Percentiles rank a stretch among this genome's conserved stretches.
These are phyloP conservation scores for Oreochromis spilurus DNA, from an alignment of 2,113 vertebrate species.

Conservation along the genomic window DNA sequence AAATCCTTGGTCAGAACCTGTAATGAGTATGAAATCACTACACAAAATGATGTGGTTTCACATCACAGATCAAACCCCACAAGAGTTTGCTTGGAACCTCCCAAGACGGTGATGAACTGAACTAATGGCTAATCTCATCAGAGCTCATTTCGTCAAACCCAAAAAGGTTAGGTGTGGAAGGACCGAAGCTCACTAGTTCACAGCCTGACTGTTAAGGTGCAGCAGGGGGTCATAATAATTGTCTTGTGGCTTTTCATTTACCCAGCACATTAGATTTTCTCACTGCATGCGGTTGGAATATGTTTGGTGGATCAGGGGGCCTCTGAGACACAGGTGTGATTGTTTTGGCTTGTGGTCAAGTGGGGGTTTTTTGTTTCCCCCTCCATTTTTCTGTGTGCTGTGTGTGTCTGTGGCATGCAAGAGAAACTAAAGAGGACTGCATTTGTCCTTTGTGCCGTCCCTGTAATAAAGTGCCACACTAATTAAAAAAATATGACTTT, in stretches of 20 bases:
- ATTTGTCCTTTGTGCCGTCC: not conserved
- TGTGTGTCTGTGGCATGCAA: not conserved
- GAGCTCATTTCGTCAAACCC: not conserved
- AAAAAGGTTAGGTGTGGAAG: not conserved
- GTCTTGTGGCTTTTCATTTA: not conserved
- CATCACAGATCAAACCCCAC: not conserved
- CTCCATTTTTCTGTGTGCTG: not conserved
- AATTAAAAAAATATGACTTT: not conserved
- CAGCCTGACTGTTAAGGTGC: not conserved
- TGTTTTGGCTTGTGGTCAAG: not conserved
- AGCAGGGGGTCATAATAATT: not conserved
- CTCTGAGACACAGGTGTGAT: not conserved
- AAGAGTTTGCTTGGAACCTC: not conserved
- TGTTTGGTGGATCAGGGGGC: not conserved
- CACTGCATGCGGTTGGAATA: not conserved
- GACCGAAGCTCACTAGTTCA: not conserved
- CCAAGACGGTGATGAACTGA: not conserved
- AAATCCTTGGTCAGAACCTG: not conserved
- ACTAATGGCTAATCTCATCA: not conserved
- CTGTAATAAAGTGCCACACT: not conserved
- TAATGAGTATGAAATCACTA: not conserved
- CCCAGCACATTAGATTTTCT: not conserved
- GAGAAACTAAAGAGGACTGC: not conserved
- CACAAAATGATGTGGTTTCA: not conserved
- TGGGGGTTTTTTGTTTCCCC: fast-evolving